A percentile compares a stretch with the other conserved stretches of the same genome.
These are phyloP conservation scores for Nautilus pompilius DNA, from an alignment of 1,140 invertebrate species.

Conservation along the genomic window DNA sequence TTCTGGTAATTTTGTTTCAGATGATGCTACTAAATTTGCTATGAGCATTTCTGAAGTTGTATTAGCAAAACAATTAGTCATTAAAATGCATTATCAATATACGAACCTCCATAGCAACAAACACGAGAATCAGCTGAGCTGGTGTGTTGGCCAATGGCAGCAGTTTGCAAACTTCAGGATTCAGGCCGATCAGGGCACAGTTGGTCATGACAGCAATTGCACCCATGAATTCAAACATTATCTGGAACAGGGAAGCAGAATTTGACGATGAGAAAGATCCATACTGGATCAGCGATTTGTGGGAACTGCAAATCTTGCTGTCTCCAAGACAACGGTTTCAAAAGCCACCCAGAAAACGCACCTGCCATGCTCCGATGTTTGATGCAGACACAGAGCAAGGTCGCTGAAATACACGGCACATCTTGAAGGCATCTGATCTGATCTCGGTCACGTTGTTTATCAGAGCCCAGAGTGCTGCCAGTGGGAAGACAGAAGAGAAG, in stretches of 20 bases:
- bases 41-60: no score
- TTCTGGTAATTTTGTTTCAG: no score
- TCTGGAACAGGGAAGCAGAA: slow-evolving; percentile 20
- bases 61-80: no score
- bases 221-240: slow-evolving; percentile 85
- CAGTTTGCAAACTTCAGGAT: slow-evolving; percentile 73
- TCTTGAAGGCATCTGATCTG: slow-evolving; percentile 90
- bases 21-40: no score
- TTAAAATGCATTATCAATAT: no score
- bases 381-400: slow-evolving; percentile 86
- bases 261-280: background rate
- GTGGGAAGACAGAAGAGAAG: slow-evolving; percentile 93
- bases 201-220: slow-evolving; percentile 91
- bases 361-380: slow-evolving; percentile 96
- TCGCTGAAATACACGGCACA: slow-evolving; percentile 89
- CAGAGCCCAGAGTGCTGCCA: slow-evolving; percentile 89
- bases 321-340: no score
- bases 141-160: slow-evolving; percentile 35
- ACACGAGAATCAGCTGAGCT: slow-evolving; percentile 45
- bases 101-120: slow-evolving; percentile 72
- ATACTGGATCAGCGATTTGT: no score
- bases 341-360: slow-evolving; percentile 51
- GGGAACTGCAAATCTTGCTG: no score
- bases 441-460: slow-evolving; percentile 94
- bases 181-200: slow-evolving; percentile 91